phyloP scores from a whole-genome alignment of 2,113 vertebrate species.

The Noctilio leporinus region DNA sequence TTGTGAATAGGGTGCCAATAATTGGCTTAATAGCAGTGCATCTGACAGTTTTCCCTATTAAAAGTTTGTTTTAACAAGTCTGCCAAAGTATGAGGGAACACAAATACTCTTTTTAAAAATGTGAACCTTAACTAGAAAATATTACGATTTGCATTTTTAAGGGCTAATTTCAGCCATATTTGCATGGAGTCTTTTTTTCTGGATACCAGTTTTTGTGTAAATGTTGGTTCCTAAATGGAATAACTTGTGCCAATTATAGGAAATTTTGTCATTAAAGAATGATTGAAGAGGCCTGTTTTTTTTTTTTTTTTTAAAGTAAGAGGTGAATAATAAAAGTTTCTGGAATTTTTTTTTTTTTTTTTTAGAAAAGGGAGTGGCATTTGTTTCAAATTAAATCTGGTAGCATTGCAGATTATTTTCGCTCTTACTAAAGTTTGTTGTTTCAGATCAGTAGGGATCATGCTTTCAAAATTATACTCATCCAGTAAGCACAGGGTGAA shows the following conservation, averaged over 20 bases:
- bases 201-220: conserved; percentile 31
- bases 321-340: neutral
- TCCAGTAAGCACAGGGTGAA: neutral
- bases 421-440: neutral
- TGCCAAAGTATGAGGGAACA: conserved; percentile 77
- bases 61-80: conserved; percentile 65
- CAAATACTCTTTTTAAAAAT: conserved; percentile 55
- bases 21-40: conserved; percentile 69
- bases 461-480: neutral
- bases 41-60: conserved; percentile 86
- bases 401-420: neutral
- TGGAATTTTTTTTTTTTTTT: neutral
- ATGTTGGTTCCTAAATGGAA: neutral
- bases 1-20: neutral
- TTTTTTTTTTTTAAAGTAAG: too few species aligned
- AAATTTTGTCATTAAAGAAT: conserved; percentile 19
- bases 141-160: conserved; percentile 64
- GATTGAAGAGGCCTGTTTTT: neutral
- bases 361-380: neutral
- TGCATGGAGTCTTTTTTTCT: conserved; percentile 60
- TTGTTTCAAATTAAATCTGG: neutral
- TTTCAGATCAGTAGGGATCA: neutral
- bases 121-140: conserved; percentile 47
- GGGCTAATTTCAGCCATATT: conserved; percentile 46
- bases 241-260: neutral